Base-by-base conservation (phyloP, 2,797 vertebrate species). In the Trematomus bernacchii region DNA sequence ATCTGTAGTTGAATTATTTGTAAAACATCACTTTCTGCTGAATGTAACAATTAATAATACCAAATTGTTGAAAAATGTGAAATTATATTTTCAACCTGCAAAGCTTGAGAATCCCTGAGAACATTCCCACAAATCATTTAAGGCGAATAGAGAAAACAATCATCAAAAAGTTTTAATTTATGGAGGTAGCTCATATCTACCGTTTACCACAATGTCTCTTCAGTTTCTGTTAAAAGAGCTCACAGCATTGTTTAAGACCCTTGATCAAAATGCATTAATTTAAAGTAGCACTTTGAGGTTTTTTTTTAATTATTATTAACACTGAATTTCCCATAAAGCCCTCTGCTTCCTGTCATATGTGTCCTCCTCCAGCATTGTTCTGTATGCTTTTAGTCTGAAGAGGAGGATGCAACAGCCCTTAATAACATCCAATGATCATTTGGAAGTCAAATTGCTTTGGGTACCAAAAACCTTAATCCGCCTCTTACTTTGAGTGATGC, bases 221-320 rank as follows among this genome's bases (percentile, higher is more conserved):
- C 50, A 18, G 30, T 58, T 63, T 66, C 61, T 47, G 10, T 7
- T 61, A 0, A 73, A 72, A 68, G 33, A 37, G 14, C 0, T 37
- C 50, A 37, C 8, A 9, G 33, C 33, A 37, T 40, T 54, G 67
- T 15, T 1, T n/a, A 62, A 54, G 33, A 76, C 71, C 60, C 77
- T 74, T 7, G 2, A 76, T 52, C 37, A 37, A 47, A 9, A 66
- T 12, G 51, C 47, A 54, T 76, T 64, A 18, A 64, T 47, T 61
- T 46, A n/a, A 76, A 67, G 77, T 42, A 37, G 27, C 75, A 68
- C 75, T 70, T 50, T 54, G 42, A 48, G 73, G 16, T 16, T 82
- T 79, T 72, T 79, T 55, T 43, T 42, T 62, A 37, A 37, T 27
- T 1, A 27, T 59, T 65, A 66, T 64, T 6, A 47, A 60, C 69